These are phyloP conservation scores for Atherinosoma microstoma DNA, from an alignment of 2,797 vertebrate genomes.

Conservation along the genomic window DNA sequence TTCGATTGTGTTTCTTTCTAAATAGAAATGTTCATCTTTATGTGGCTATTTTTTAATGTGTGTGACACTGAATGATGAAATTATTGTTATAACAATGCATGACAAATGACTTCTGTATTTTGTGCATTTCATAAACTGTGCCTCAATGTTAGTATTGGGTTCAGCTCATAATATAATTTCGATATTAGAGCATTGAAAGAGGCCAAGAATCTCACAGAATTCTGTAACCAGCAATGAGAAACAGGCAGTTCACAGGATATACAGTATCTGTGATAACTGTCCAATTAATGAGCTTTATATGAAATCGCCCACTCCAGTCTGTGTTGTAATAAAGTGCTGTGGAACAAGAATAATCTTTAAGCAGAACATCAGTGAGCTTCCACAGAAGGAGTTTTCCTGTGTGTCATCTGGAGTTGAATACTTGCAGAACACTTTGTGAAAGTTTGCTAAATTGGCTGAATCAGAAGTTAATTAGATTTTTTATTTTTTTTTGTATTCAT, in stretches of 20 bases:
- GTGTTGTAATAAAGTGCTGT: conserved; percentile 75
- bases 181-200: conserved; percentile 51
- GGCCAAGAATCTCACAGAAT: conserved; percentile 28
- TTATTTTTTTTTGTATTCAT: conserved; percentile 52
- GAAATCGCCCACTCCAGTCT: conserved; percentile 55
- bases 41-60: conserved; percentile 48
- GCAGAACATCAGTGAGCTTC: conserved; percentile 58
- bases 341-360: conserved; percentile 63
- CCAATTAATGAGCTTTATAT: conserved; percentile 66
- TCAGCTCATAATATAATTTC: conserved; percentile 55
- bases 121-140: conserved; percentile 65
- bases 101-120: conserved; percentile 63
- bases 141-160: conserved; percentile 51
- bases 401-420: conserved; percentile 59
- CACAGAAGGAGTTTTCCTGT: conserved; percentile 37
- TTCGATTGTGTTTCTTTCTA: conserved; percentile 51
- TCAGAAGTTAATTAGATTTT: conserved; percentile 60
- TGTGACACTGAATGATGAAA: conserved; percentile 54
- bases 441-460: conserved; percentile 68
- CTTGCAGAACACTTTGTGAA: conserved; percentile 54
- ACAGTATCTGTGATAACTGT: conserved; percentile 57
- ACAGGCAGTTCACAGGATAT: conserved; percentile 55
- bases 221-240: conserved; percentile 63
- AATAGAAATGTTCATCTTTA: conserved; percentile 48
- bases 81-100: conserved; percentile 63